A percentile compares a stretch with the other conserved stretches of the same genome.
Conservation (phyloP, 2,113 vertebrate species). For the Sciurus niger region DNA sequence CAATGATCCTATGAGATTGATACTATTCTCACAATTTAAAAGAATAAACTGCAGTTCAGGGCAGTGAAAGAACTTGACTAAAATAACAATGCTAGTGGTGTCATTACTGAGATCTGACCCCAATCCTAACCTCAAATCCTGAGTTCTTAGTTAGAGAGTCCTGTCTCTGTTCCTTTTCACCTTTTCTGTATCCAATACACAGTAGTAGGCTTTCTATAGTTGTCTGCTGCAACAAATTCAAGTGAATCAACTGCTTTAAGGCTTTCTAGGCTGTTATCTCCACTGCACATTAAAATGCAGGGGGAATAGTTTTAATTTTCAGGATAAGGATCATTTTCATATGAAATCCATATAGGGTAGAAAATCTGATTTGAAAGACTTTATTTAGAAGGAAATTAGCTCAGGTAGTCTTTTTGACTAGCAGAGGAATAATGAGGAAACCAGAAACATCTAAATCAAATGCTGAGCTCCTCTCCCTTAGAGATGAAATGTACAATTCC, state of each 20-base stretch:
- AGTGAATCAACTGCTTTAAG: constrained; percentile 54
- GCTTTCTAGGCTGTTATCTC: constrained; percentile 68
- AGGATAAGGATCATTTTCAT: constrained; percentile 72
- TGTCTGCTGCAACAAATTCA: constrained; percentile 28
- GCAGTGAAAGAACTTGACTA: constrained; percentile 28
- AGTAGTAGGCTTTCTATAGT: background rate
- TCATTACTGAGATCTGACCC: background rate
- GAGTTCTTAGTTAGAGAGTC: constrained; percentile 8
- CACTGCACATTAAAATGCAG: constrained; percentile 26
- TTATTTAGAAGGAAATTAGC: constrained; percentile 73
- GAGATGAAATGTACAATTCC: constrained; percentile 50
- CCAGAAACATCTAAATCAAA: constrained; percentile 66
- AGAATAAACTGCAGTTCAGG: background rate
- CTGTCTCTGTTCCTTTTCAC: background rate
- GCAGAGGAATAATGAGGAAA: constrained; percentile 57
- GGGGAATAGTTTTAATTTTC: constrained; percentile 69
- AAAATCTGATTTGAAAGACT: constrained; percentile 77
- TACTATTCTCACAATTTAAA: constrained; percentile 17
- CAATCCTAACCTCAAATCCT: constrained; percentile 3
- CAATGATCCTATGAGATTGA: background rate
- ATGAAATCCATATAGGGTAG: constrained; percentile 63
- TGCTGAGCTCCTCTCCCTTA: background rate
- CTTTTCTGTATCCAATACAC: background rate
- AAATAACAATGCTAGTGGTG: background rate
- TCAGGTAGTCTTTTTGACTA: constrained; percentile 73